phyloP scores from a whole-genome alignment of 2,113 vertebrate species.

The Takifugu flavidus region DNA sequence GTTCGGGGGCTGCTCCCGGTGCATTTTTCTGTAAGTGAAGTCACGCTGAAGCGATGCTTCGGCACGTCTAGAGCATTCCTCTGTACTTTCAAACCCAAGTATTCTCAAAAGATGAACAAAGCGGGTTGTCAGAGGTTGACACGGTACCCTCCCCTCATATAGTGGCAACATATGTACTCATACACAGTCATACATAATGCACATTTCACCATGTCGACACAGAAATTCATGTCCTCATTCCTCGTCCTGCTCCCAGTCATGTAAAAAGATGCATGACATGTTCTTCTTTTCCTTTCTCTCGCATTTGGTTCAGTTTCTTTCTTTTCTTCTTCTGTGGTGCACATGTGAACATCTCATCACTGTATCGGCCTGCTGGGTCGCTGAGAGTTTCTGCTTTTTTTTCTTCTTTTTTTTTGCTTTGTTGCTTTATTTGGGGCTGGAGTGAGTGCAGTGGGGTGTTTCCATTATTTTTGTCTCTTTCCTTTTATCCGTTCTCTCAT shows the following conservation, averaged over 20 bases:
- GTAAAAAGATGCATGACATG: slow-evolving; percentile 79
- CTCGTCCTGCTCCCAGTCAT: slow-evolving; percentile 74
- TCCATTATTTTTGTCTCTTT: slow-evolving; percentile 31
- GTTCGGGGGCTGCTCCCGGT: too few relatives aligned
- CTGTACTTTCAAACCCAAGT: slow-evolving; percentile 52
- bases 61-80: too few relatives aligned
- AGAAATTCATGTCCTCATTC: slow-evolving; percentile 92
- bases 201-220: slow-evolving; percentile 86
- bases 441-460: slow-evolving; percentile 22
- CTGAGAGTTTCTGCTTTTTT: slow-evolving; percentile 47
- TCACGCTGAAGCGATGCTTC: too few relatives aligned
- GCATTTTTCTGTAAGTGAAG: too few relatives aligned
- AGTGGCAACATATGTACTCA: slow-evolving; percentile 63
- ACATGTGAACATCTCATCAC: slow-evolving; percentile 73
- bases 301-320: slow-evolving; percentile 42
- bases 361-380: slow-evolving; percentile 60
- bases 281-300: slow-evolving; percentile 60
- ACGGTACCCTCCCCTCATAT: slow-evolving; percentile 64
- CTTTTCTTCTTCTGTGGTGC: slow-evolving; percentile 57
- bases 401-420: slow-evolving; percentile 26
- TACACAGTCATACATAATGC: slow-evolving; percentile 66
- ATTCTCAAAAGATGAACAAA: slow-evolving; percentile 48
- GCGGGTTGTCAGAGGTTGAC: slow-evolving; percentile 16
- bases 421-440: slow-evolving; percentile 28
- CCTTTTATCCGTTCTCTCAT: slow-evolving; percentile 10